Percentiles rank a stretch among this genome's conserved stretches.
These are phyloP conservation scores for Tetranychus urticae DNA, from an alignment of 1,140 invertebrate species.

Conservation along the genomic window DNA sequence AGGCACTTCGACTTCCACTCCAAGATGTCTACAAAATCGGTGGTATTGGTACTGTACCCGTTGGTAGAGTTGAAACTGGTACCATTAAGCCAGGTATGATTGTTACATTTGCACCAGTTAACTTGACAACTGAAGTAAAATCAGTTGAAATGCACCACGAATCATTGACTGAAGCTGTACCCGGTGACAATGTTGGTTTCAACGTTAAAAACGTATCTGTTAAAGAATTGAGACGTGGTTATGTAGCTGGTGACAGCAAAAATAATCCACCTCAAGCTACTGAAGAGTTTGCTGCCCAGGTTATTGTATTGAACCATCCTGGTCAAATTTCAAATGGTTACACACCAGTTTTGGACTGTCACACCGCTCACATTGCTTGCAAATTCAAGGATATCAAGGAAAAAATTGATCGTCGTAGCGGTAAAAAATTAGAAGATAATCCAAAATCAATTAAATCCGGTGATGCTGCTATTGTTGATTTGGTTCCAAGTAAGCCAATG, in stretches of 20 bases:
- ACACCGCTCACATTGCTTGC: constrained; percentile 34
- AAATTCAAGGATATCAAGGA: constrained; percentile 72
- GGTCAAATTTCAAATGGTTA: constrained; percentile 29
- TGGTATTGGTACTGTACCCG: constrained; percentile 33
- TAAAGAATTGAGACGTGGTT: constrained; percentile 30
- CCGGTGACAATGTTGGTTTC: constrained; percentile 34
- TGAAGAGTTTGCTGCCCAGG: constrained; percentile 23
- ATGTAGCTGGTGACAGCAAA: constrained; percentile 30
- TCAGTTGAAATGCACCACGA: constrained; percentile 36
- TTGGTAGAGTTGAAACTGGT: constrained; percentile 34
- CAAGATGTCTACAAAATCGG: constrained; percentile 39
- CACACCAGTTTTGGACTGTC: constrained; percentile 31
- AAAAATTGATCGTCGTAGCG: constrained; percentile 91
- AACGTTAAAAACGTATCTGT: constrained; percentile 35
- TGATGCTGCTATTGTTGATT: constrained; percentile 29
- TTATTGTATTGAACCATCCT: constrained; percentile 32
- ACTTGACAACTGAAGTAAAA: constrained; percentile 32
- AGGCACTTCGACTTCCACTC: constrained; percentile 29
- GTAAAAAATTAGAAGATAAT: constrained; percentile 24
- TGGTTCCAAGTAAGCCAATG: constrained; percentile 29
- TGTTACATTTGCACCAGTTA: constrained; percentile 29
- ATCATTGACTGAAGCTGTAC: constrained; percentile 25
- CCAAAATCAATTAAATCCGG: constrained; percentile 29
- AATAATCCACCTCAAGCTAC: constrained; percentile 28
- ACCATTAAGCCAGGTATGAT: constrained; percentile 30